These are phyloP conservation scores for Phoxinus dragarum DNA, from an alignment of 2,797 vertebrate species.

Conservation along the genomic window DNA sequence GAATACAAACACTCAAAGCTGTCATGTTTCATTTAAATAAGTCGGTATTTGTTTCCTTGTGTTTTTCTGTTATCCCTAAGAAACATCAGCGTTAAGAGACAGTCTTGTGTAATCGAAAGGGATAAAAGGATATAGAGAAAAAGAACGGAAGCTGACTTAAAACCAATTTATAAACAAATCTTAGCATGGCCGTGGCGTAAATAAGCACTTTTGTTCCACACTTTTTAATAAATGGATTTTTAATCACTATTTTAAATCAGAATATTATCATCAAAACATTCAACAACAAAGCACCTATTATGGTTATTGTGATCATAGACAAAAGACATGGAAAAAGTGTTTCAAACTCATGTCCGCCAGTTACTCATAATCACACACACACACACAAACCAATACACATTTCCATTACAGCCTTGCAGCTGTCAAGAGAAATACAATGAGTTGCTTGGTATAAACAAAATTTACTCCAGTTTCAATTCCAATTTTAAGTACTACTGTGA, in stretches of 20 bases:
- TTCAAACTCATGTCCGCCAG: background rate
- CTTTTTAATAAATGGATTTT: background rate
- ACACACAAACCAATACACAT: background rate
- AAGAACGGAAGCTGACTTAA: background rate
- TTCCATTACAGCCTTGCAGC: background rate
- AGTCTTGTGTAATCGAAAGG: background rate
- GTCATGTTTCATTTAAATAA: background rate
- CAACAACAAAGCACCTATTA: background rate
- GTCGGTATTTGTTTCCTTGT: background rate
- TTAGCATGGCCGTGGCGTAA: background rate
- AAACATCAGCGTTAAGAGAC: background rate
- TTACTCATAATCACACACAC: background rate
- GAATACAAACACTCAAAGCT: background rate
- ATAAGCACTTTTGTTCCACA: background rate
- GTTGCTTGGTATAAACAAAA: no score
- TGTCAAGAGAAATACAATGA: background rate
- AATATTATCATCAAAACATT: background rate
- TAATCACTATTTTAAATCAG: background rate
- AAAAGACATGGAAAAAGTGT: background rate
- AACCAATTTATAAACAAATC: background rate
- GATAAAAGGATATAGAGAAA: conserved; percentile 1
- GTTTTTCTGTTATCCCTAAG: background rate
- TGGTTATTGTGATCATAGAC: background rate
- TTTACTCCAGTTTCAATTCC: no score
- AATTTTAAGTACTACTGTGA: background rate